Evolutionary conservation across 2,113 vertebrate species (phyloP), one percentile per base, ranked within the genome.

Genomic region (Psilopsiagon aymara): DNA sequence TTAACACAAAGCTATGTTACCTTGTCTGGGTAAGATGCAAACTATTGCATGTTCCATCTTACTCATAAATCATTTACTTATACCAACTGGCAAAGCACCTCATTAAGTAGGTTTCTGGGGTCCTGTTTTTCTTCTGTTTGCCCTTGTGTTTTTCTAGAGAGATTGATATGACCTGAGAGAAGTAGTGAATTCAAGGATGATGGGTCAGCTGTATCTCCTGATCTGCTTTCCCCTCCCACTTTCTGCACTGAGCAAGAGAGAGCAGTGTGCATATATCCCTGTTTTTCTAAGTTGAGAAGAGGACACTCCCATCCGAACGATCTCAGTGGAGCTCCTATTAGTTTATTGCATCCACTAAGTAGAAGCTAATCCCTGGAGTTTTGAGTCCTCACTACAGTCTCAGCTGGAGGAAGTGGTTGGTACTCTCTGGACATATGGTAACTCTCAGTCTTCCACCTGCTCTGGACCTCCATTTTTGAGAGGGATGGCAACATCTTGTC

Each of bases 51-150:
- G 83, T 64, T 81, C 94, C 62, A 4, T 82, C 92, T 97, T 96
- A 92, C 95, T 55, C 55, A 7, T 94, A 35, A 88, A 95, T 94
- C 29, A 94, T 96, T 92, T 60, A 96, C 83, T 95, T 68, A 31
- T 16, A 25, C 62, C 66, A 55, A 46, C 24, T 3, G 43, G 80
- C 57, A 52, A 64, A 84, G 44, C 29, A 47, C 86, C 73, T 92
- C 33, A 13, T 86, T 86, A 83, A 31, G 27, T 39, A 5, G 20
- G 18, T 55, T 87, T 91, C 74, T 63, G 79, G 67, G 64, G 53
- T 66, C 63, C 53, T 66, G 51, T 69, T 78, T 71, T 51, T 60
- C 60, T 84, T 44, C 25, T 74, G 5, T 10, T 53, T 67, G 68
- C 28, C 57, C 46, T 0, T 2, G 0, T 33, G 20, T 17, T 1